phyloP scores from a whole-genome alignment of 2,888 invertebrate genomes.

The Lithophane leautieri region DNA sequence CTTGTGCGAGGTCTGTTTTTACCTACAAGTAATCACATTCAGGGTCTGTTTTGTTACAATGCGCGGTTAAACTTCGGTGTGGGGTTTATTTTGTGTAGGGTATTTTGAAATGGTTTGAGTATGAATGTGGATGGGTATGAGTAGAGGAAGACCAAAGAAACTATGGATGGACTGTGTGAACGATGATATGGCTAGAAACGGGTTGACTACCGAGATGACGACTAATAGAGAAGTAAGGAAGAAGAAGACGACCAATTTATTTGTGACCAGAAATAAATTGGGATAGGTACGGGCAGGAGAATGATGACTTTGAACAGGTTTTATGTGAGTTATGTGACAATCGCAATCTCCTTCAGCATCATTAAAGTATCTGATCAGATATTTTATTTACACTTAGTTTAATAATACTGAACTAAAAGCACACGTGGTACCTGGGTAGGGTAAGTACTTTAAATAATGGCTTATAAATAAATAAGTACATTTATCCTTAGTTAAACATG shows the following conservation, averaged over 20 bases:
- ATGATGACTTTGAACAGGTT: too few relatives aligned
- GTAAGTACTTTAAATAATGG: slow-evolving; percentile 1
- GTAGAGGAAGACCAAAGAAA: too few relatives aligned
- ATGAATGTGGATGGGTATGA: too few relatives aligned
- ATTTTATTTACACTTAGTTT: background rate
- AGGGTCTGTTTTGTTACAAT: slow-evolving; percentile 22
- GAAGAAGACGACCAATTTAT: too few relatives aligned
- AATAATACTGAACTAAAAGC: background rate
- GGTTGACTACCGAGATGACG: too few relatives aligned
- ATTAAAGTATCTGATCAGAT: too few relatives aligned
- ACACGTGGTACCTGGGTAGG: background rate
- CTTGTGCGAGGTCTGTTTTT: slow-evolving; percentile 37
- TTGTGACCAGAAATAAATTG: too few relatives aligned
- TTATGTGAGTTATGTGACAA: background rate
- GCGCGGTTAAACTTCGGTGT: background rate
- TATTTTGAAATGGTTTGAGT: background rate
- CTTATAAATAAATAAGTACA: slow-evolving; percentile 17
- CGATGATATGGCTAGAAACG: too few relatives aligned
- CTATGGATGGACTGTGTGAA: too few relatives aligned
- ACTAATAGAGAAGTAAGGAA: too few relatives aligned
- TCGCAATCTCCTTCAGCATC: background rate
- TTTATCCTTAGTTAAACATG: background rate
- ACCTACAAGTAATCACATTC: slow-evolving; percentile 32
- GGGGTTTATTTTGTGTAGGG: background rate
- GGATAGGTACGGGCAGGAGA: too few relatives aligned